Conservation (phyloP, 2,797 vertebrate species). For the Phalloptychus januarius region DNA sequence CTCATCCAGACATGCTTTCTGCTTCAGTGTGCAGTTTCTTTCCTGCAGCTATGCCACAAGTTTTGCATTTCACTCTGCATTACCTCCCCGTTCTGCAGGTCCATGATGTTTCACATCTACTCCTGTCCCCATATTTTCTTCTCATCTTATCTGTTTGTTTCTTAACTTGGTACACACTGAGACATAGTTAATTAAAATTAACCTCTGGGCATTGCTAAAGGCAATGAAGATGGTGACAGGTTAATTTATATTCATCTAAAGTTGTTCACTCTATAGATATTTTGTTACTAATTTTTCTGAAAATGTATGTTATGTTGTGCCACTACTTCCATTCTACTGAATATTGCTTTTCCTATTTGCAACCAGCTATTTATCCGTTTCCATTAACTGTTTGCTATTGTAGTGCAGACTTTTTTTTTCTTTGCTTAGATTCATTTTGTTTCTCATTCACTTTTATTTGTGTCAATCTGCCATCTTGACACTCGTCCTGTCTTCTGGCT, state of each 20-base stretch:
- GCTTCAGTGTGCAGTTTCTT: background rate
- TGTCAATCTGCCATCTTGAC: conserved; percentile 18
- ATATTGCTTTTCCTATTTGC: background rate
- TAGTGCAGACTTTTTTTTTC: background rate
- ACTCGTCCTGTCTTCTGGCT: background rate
- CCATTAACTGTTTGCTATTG: background rate
- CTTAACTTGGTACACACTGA: background rate
- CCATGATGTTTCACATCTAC: background rate
- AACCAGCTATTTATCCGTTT: background rate
- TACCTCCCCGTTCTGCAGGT: background rate
- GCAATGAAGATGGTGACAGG: background rate
- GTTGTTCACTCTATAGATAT: background rate
- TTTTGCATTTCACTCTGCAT: conserved; percentile 1
- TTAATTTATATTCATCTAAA: background rate
- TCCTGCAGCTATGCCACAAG: background rate
- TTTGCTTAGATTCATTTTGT: conserved; percentile 1
- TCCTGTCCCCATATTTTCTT: background rate
- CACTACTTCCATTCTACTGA: background rate
- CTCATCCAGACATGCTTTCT: background rate
- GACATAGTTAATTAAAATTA: background rate
- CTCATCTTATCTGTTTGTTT: background rate
- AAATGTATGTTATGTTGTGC: background rate
- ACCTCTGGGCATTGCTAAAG: background rate
- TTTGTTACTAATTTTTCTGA: background rate
- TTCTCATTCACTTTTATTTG: conserved; percentile 1